These are phyloP conservation scores for Thamnophis sirtalis DNA, from an alignment of 2,113 vertebrate species.

Conservation along the genomic window DNA sequence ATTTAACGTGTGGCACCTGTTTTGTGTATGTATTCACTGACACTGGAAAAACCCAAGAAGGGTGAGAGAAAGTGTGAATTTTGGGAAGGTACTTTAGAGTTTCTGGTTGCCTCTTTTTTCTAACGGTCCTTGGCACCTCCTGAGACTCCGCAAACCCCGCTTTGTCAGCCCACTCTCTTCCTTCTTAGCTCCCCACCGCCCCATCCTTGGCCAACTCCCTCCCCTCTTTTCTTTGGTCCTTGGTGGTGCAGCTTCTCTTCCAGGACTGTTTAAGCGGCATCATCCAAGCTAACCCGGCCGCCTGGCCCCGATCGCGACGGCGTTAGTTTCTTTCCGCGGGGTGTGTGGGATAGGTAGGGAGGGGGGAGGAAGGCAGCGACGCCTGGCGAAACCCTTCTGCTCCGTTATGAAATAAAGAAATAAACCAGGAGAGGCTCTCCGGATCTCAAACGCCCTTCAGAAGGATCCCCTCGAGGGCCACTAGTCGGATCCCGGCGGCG, in stretches of 20 bases:
- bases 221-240: constrained; percentile 49
- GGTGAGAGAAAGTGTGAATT: constrained; percentile 29
- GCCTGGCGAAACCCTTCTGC: background rate
- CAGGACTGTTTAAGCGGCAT: background rate
- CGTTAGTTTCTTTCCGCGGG: constrained; percentile 14
- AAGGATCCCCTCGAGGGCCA: background rate
- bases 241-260: constrained; percentile 21
- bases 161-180: background rate
- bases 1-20: background rate
- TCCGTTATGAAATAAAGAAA: background rate
- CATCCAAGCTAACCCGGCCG: background rate
- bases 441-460: background rate
- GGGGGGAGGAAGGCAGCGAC: background rate
- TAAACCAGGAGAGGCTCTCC: background rate
- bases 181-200: background rate
- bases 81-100: constrained; percentile 34
- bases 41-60: constrained; percentile 53
- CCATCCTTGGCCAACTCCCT: background rate
- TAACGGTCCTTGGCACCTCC: constrained; percentile 13
- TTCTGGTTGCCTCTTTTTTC: background rate
- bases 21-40: background rate
- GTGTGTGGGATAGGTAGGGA: background rate
- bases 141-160: constrained; percentile 9
- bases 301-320: background rate
- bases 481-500: background rate